A percentile compares a stretch with the other conserved stretches of the same genome.
Conservation (phyloP, 2,113 vertebrate genomes). For the Vulpes ferrilata region DNA sequence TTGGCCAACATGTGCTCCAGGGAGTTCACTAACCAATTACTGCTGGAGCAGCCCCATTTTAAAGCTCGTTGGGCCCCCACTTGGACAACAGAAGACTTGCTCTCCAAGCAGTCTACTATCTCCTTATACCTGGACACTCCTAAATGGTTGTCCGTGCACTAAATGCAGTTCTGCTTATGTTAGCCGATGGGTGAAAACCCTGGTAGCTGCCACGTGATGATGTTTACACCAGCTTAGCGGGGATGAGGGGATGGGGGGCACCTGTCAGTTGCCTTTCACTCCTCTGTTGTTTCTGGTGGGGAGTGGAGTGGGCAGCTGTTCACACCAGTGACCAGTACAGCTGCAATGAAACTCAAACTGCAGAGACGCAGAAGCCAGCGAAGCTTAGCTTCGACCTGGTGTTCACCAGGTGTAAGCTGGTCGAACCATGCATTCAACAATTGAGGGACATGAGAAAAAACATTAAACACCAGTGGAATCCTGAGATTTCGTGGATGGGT, state of each 20-base stretch:
- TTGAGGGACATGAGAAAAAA: not conserved
- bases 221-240: not conserved
- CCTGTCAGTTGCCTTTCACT: not conserved
- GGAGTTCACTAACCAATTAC: not conserved
- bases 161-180: not conserved
- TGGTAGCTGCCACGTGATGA: fast-evolving
- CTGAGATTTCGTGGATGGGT: not conserved
- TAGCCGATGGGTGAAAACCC: not conserved
- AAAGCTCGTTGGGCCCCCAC: not conserved
- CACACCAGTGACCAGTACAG: not conserved
- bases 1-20: not conserved
- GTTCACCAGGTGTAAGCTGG: not conserved
- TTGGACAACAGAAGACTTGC: not conserved
- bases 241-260: not conserved
- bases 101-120: not conserved
- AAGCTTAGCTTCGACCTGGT: not conserved
- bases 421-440: not conserved
- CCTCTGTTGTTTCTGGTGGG: not conserved
- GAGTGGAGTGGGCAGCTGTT: not conserved
- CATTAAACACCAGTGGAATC: not conserved
- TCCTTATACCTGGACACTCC: not conserved
- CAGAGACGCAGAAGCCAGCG: not conserved
- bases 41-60: not conserved
- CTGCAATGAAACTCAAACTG: no score
- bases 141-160: fast-evolving